Evolutionary conservation across 2,113 vertebrate species (phyloP).

Genomic region (Nyctereutes procyonoides): DNA sequence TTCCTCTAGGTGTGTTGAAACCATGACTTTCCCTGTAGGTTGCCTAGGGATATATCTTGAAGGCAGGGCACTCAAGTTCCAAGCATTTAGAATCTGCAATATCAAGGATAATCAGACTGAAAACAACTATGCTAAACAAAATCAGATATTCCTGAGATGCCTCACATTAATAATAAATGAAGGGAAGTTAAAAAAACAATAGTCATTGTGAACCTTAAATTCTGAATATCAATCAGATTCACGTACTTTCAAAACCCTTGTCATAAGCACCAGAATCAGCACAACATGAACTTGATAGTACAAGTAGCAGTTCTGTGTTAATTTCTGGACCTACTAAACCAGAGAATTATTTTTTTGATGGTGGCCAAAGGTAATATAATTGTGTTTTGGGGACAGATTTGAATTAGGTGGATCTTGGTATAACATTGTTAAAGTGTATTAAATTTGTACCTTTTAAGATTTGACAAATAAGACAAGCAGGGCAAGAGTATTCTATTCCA

Average conservation of each 20-base stretch:
- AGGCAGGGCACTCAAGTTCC: not conserved
- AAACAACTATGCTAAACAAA: not conserved
- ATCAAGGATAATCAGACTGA: conserved; percentile 13
- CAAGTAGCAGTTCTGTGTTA: not conserved
- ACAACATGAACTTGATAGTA: not conserved
- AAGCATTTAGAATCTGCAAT: not conserved
- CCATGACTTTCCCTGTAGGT: not conserved
- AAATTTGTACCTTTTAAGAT: not conserved
- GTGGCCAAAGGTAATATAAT: not conserved
- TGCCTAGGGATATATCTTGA: not conserved
- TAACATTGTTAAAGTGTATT: not conserved
- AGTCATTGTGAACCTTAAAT: not conserved
- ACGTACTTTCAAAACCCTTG: not conserved
- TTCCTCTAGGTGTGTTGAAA: not conserved
- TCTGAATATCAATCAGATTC: not conserved
- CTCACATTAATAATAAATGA: conserved; percentile 8
- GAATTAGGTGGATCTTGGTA: not conserved
- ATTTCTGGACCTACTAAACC: not conserved
- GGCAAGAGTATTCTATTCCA: not conserved
- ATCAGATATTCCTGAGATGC: conserved; percentile 4
- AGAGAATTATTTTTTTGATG: not conserved
- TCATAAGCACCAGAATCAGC: not conserved
- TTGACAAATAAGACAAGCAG: not conserved
- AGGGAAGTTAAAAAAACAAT: not conserved
- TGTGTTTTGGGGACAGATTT: not conserved